phyloP scores from a whole-genome alignment of 2,888 invertebrate genomes.

The Muscina levida region DNA sequence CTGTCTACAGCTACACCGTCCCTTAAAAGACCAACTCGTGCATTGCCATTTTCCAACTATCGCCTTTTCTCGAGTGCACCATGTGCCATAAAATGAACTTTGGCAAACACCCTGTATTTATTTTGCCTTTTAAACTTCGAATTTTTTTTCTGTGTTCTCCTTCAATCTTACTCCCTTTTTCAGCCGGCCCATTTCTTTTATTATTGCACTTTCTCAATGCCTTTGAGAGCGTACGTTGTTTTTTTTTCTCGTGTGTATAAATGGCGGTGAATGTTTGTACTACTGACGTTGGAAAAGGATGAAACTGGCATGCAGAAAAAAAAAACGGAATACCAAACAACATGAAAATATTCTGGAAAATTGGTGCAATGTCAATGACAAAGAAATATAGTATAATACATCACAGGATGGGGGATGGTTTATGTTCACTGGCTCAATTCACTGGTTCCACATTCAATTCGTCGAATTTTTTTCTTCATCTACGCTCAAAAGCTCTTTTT shows the following conservation, averaged over 20 bases:
- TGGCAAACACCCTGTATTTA: constrained; percentile 32
- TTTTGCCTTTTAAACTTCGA: constrained; percentile 49
- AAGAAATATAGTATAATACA: constrained; percentile 51
- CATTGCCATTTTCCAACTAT: too few relatives aligned
- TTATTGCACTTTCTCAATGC: constrained; percentile 63
- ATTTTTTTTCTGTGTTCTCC: too few relatives aligned
- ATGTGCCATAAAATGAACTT: neutral
- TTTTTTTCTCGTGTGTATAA: neutral
- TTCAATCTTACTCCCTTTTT: constrained; percentile 18
- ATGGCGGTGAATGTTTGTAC: constrained; percentile 14
- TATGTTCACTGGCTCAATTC: constrained; percentile 23
- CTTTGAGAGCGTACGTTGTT: constrained; percentile 54
- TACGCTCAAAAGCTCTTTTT: too few relatives aligned
- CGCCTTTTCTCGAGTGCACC: constrained; percentile 18
- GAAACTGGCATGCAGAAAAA: constrained; percentile 56
- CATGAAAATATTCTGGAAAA: constrained; percentile 50
- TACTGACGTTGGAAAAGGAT: neutral
- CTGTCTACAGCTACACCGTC: too few relatives aligned
- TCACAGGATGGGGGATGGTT: neutral
- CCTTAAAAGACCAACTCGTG: too few relatives aligned
- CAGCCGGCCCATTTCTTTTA: constrained; percentile 25
- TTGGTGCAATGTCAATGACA: constrained; percentile 69
- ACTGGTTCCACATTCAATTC: constrained; percentile 16
- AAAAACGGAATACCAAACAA: constrained; percentile 23
- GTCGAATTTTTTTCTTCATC: constrained; percentile 29